Percentiles rank a stretch among this genome's conserved stretches.
Evolutionary conservation across 2,888 invertebrate species (phyloP).

Genomic region (Baccha elongata): DNA sequence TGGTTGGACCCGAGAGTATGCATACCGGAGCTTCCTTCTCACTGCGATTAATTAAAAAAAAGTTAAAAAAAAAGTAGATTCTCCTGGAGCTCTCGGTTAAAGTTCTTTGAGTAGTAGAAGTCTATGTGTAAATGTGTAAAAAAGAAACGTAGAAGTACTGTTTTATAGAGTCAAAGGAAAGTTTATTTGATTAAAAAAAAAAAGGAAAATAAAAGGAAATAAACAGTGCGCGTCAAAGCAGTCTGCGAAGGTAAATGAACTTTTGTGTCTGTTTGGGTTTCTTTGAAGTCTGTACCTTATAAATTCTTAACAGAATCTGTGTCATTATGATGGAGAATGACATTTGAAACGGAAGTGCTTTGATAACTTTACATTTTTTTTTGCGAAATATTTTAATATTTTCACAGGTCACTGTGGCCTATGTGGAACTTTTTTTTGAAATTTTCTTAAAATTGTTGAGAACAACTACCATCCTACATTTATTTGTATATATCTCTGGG

Average conservation of each 20-base stretch:
- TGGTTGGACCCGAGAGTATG: not conserved
- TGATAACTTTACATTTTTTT: not conserved
- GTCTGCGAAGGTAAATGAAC: constrained; percentile 42
- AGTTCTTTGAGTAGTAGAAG: constrained; percentile 26
- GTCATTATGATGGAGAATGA: constrained; percentile 10
- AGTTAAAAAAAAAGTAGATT: not conserved
- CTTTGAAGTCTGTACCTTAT: constrained; percentile 33
- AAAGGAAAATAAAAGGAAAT: not conserved
- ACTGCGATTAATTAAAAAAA: constrained; percentile 22
- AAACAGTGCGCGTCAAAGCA: not conserved
- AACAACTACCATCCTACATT: too few relatives aligned
- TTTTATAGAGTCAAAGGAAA: constrained; percentile 26
- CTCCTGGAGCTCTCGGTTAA: constrained; percentile 16
- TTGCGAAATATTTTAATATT: not conserved
- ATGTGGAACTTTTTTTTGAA: not conserved
- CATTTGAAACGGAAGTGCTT: constrained; percentile 10
- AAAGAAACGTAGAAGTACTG: constrained; percentile 44
- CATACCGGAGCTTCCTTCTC: not conserved
- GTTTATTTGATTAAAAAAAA: constrained; percentile 23
- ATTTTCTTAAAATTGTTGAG: too few relatives aligned
- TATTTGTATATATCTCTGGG: too few relatives aligned
- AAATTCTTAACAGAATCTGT: constrained; percentile 3
- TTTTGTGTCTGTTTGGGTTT: constrained; percentile 56
- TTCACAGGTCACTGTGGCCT: constrained; percentile 13
- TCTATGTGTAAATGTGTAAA: constrained; percentile 41